A percentile compares a stretch with the other conserved stretches of the same genome.
These are phyloP conservation scores for Oscheius sp. DNA, from an alignment of 2,888 invertebrate species.

Conservation along the genomic window DNA sequence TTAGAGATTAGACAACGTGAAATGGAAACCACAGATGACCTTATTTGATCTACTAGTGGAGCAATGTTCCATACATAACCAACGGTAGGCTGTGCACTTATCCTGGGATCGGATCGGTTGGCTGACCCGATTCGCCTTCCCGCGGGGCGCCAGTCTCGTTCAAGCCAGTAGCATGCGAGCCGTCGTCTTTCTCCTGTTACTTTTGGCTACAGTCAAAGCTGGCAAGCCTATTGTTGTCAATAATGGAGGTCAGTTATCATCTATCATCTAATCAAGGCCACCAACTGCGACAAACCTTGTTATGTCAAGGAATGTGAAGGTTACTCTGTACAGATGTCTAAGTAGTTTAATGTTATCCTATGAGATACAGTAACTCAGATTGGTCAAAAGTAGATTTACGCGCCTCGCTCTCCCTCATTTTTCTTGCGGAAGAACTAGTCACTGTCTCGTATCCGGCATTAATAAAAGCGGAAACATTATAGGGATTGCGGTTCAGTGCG, in stretches of 20 bases:
- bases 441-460: background rate
- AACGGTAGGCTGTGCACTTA: conserved; percentile 30
- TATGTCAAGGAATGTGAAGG: too few relatives aligned
- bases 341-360: too few relatives aligned
- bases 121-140: conserved; percentile 31
- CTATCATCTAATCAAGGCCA: background rate
- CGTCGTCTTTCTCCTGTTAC: conserved; percentile 5
- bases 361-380: too few relatives aligned
- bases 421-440: too few relatives aligned
- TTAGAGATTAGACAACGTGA: too few relatives aligned
- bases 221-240: conserved; percentile 15
- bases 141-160: conserved; percentile 32
- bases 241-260: conserved; percentile 18
- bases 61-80: conserved; percentile 26
- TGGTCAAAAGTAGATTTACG: too few relatives aligned
- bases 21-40: conserved; percentile 22
- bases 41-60: conserved; percentile 12
- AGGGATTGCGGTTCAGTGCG: conserved; percentile 11
- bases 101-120: conserved; percentile 31
- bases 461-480: conserved; percentile 4
- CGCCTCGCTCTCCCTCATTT: too few relatives aligned
- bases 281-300: too few relatives aligned
- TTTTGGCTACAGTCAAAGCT: conserved; percentile 9
- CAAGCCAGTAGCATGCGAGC: conserved; percentile 27
- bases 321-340: too few relatives aligned